Conservation (phyloP, 2,797 vertebrate species). For the Macrochelys suwanniensis region DNA sequence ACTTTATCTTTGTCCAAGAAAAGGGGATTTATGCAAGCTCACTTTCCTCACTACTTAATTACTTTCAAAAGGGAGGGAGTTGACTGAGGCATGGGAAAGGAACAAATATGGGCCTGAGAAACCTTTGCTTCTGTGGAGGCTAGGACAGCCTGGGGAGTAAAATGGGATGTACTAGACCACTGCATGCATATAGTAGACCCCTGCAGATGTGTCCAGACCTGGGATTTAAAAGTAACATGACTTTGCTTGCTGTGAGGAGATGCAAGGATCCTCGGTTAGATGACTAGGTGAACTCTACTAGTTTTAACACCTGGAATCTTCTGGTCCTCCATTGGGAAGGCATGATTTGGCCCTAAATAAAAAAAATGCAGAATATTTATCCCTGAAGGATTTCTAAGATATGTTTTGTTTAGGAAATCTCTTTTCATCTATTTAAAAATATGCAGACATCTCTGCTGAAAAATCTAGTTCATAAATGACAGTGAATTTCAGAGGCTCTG, state of each 20-base stretch:
- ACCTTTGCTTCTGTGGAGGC: not conserved
- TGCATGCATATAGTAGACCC: not conserved
- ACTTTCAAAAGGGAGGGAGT: not conserved
- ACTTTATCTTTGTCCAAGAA: not conserved
- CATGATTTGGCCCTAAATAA: not conserved
- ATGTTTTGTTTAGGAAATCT: not conserved
- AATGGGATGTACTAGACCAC: not conserved
- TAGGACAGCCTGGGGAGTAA: not conserved
- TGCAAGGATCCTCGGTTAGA: not conserved
- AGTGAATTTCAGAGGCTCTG: not conserved
- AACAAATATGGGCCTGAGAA: fast-evolving
- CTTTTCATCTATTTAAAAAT: not conserved
- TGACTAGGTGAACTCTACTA: not conserved
- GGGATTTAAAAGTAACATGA: not conserved
- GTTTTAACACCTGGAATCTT: not conserved
- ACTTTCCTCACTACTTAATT: not conserved
- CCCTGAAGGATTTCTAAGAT: not conserved
- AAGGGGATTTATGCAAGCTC: not conserved
- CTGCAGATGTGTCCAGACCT: not conserved
- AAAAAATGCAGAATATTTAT: not conserved
- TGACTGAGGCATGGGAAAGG: not conserved
- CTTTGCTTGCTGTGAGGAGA: not conserved
- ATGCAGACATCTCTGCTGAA: not conserved
- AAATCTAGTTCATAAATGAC: not conserved
- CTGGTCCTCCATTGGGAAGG: not conserved